Conservation (phyloP, 2,797 vertebrate species). For the Gymnopithys bicolor region DNA sequence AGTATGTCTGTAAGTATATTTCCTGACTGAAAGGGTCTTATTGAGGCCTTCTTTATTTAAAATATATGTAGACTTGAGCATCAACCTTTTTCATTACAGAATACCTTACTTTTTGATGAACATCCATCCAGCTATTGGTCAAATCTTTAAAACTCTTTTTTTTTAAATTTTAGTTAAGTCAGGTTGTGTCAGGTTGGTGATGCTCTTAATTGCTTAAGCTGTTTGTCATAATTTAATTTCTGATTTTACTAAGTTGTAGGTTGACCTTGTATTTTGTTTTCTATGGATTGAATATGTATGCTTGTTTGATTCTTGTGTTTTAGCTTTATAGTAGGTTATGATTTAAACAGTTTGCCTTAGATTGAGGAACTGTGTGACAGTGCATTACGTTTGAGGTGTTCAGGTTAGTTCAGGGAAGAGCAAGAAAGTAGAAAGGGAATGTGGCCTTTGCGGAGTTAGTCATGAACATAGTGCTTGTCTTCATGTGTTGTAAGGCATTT, state of each 20-base stretch:
- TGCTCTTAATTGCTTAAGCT: not conserved
- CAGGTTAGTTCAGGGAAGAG: not conserved
- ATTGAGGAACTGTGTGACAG: not conserved
- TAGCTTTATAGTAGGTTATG: not conserved
- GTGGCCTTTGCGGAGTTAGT: not conserved
- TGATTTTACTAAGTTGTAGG: not conserved
- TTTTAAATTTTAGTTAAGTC: not conserved
- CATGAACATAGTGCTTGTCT: not conserved
- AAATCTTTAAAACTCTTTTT: not conserved
- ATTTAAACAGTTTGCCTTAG: not conserved
- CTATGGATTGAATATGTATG: not conserved
- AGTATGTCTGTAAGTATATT: not conserved
- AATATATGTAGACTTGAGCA: not conserved
- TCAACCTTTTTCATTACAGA: not conserved
- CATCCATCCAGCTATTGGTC: not conserved
- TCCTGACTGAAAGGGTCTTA: not conserved
- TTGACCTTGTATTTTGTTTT: not conserved
- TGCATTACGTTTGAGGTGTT: not conserved
- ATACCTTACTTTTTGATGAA: not conserved
- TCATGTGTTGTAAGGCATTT: not conserved
- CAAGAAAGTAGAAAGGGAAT: not conserved
- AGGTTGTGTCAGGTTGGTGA: not conserved
- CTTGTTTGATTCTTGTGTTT: not conserved
- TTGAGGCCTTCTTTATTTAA: not conserved
- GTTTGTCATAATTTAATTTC: not conserved